These are phyloP conservation scores for Chaetodon trifascialis DNA, from an alignment of 2,113 vertebrate species.

Conservation along the genomic window DNA sequence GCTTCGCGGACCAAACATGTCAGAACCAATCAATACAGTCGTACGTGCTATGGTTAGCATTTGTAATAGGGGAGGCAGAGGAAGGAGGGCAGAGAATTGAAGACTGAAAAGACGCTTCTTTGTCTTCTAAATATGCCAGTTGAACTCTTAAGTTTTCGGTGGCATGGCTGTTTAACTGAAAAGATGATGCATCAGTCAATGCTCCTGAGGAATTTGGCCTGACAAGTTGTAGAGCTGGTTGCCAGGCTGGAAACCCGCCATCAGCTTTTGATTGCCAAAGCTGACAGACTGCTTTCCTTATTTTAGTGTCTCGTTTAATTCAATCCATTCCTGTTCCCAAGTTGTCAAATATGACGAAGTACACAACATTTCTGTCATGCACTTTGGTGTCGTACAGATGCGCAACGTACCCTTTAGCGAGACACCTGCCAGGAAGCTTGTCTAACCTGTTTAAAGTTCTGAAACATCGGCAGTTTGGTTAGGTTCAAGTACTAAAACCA, in stretches of 20 bases:
- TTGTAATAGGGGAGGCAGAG: slow-evolving; percentile 13
- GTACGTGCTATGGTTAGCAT: slow-evolving; percentile 38
- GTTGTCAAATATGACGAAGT: too few relatives aligned
- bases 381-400: too few relatives aligned
- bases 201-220: not conserved
- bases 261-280: slow-evolving; percentile 8
- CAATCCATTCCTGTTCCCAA: too few relatives aligned
- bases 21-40: slow-evolving; percentile 65
- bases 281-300: slow-evolving; percentile 10
- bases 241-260: slow-evolving; percentile 21
- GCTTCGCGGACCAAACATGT: slow-evolving; percentile 66
- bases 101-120: slow-evolving; percentile 50
- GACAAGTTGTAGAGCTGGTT: slow-evolving; percentile 14
- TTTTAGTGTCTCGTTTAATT: slow-evolving; percentile 20
- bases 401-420: too few relatives aligned
- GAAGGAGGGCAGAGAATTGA: slow-evolving; percentile 33
- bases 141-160: slow-evolving; percentile 35
- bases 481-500: too few relatives aligned
- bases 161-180: slow-evolving; percentile 23
- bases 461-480: too few relatives aligned
- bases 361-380: too few relatives aligned
- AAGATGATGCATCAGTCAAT: slow-evolving; percentile 21
- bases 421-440: too few relatives aligned
- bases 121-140: slow-evolving; percentile 42
- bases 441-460: too few relatives aligned